A percentile compares a stretch with the other conserved stretches of the same genome.
phyloP scores from a whole-genome alignment of 2,797 vertebrate species.

The Onychomys leucogaster region DNA sequence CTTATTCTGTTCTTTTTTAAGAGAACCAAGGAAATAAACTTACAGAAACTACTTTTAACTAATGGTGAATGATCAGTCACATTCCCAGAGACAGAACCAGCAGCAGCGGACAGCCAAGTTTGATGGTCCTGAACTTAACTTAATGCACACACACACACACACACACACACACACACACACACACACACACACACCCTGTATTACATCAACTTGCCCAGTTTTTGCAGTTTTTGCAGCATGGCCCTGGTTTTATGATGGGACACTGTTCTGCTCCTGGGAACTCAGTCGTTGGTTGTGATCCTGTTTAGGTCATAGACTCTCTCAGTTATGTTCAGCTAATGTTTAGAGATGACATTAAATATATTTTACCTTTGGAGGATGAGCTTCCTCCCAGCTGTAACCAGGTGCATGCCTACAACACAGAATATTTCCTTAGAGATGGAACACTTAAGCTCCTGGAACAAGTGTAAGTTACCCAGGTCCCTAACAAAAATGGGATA shows the following conservation, averaged over 20 bases:
- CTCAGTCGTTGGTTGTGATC: neutral
- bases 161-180: neutral
- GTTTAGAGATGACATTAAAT: neutral
- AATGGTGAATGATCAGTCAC: accelerated
- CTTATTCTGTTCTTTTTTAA: neutral
- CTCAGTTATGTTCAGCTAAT: neutral
- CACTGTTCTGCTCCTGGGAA: accelerated
- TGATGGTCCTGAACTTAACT: neutral
- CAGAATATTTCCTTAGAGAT: neutral
- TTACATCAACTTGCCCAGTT: neutral
- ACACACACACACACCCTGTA: accelerated
- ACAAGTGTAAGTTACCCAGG: neutral
- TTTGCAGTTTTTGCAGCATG: accelerated
- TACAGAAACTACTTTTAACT: neutral
- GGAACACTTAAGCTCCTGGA: neutral
- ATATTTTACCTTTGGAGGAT: neutral
- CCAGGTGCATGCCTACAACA: neutral
- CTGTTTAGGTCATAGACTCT: neutral
- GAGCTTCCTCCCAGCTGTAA: neutral
- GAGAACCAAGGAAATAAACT: neutral
- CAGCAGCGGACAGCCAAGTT: no score
- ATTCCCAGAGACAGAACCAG: no score
- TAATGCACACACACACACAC: neutral
- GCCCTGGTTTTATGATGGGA: neutral
- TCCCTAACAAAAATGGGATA: neutral